A percentile compares a stretch with the other conserved stretches of the same genome.
Evolutionary conservation across 2,888 invertebrate species (phyloP).

Genomic region (Petrolisthes cinctipes): DNA sequence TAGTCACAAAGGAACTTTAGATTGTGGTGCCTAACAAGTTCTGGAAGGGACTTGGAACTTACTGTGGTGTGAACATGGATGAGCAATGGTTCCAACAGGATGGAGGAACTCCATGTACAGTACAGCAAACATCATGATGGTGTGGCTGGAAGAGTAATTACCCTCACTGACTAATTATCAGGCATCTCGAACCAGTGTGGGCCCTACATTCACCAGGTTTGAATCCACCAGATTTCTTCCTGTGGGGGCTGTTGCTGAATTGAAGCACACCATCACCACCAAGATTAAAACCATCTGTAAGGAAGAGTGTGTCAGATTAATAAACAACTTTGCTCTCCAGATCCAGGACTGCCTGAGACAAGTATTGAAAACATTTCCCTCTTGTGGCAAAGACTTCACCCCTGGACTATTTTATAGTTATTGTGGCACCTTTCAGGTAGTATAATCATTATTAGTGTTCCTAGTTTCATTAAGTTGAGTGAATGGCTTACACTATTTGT

Average conservation of each 20-base stretch:
- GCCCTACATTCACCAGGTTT: not conserved
- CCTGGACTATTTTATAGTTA: not conserved
- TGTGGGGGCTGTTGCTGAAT: not conserved
- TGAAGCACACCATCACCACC: not conserved
- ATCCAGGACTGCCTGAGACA: too few species aligned
- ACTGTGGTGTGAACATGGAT: not conserved
- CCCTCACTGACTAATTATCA: not conserved
- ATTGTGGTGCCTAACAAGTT: not conserved
- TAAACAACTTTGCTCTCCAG: not conserved
- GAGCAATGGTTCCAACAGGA: slow-evolving; percentile 18
- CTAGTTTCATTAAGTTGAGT: not conserved
- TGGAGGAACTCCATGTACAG: not conserved
- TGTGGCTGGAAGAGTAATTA: not conserved
- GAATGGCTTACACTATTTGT: not conserved
- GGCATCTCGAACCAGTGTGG: not conserved
- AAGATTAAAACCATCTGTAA: not conserved
- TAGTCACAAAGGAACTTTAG: too few species aligned
- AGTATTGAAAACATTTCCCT: too few species aligned
- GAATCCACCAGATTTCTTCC: not conserved
- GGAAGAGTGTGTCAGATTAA: not conserved
- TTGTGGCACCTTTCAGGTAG: not conserved
- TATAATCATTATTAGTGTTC: not conserved
- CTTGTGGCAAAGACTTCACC: too few species aligned
- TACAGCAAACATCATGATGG: not conserved
- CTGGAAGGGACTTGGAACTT: not conserved